Conservation (phyloP, 2,113 vertebrate species). For the Panthera leo region DNA sequence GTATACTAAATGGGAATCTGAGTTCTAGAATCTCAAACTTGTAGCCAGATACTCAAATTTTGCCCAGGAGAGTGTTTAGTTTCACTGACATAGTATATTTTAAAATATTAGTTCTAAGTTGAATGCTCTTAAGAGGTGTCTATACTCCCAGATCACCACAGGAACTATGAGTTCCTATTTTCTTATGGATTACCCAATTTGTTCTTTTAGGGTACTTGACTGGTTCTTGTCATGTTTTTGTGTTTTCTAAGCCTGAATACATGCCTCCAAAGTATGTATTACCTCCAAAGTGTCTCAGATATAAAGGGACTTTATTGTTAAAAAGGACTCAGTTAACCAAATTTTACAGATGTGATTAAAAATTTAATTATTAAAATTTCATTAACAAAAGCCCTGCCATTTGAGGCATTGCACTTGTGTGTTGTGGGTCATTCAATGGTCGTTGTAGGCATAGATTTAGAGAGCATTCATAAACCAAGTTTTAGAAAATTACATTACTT, state of each 20-base stretch:
- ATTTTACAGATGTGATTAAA: slow-evolving; percentile 50
- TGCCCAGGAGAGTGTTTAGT: background rate
- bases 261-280: background rate
- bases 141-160: background rate
- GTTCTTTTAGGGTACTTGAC: background rate
- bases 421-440: background rate
- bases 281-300: background rate
- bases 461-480: background rate
- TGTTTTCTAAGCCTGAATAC: background rate
- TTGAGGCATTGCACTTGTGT: background rate
- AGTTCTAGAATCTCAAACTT: background rate
- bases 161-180: background rate
- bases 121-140: background rate
- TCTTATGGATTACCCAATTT: background rate
- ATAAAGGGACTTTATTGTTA: background rate
- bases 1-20: background rate
- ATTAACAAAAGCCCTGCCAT: background rate
- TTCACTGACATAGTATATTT: background rate
- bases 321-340: slow-evolving; percentile 39
- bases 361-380: slow-evolving; percentile 52
- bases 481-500: slow-evolving; percentile 25
- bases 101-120: background rate
- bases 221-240: background rate
- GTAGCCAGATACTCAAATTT: background rate
- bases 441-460: background rate